Conservation (phyloP, 64 coral and sea anemone genomes). For the Orbicella faveolata region DNA sequence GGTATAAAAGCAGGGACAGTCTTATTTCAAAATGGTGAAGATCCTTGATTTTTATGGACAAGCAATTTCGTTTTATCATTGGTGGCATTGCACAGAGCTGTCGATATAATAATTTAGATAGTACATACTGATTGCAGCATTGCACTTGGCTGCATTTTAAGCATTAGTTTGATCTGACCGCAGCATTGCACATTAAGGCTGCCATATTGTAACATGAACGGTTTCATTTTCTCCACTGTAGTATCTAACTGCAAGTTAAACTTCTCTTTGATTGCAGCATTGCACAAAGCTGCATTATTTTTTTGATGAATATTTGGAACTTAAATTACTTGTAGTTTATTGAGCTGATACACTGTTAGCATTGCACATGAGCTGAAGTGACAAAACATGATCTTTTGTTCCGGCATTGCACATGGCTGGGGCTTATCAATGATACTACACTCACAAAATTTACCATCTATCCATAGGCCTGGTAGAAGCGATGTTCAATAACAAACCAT, state of each 20-base stretch:
- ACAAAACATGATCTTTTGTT: slow-evolving; percentile 4
- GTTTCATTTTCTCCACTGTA: neutral
- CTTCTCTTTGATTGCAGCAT: neutral
- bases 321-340: neutral
- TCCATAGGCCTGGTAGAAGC: slow-evolving; percentile 27
- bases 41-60: too few relatives aligned
- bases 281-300: neutral
- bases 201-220: neutral
- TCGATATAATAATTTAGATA: neutral
- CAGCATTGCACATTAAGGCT: neutral
- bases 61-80: neutral
- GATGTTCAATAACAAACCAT: neutral
- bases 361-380: slow-evolving; percentile 69
- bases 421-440: slow-evolving; percentile 27
- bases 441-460: neutral
- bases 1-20: too few relatives aligned
- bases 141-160: slow-evolving; percentile 38
- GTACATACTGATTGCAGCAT: slow-evolving; percentile 26
- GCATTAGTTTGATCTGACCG: neutral
- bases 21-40: too few relatives aligned
- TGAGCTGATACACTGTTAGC: slow-evolving; percentile 77
- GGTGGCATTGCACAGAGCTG: slow-evolving; percentile 42
- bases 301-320: neutral
- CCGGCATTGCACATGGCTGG: slow-evolving; percentile 29
- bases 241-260: neutral